Evolutionary conservation across 2,113 vertebrate species (phyloP).

Genomic region (Psilopsiagon aymara): DNA sequence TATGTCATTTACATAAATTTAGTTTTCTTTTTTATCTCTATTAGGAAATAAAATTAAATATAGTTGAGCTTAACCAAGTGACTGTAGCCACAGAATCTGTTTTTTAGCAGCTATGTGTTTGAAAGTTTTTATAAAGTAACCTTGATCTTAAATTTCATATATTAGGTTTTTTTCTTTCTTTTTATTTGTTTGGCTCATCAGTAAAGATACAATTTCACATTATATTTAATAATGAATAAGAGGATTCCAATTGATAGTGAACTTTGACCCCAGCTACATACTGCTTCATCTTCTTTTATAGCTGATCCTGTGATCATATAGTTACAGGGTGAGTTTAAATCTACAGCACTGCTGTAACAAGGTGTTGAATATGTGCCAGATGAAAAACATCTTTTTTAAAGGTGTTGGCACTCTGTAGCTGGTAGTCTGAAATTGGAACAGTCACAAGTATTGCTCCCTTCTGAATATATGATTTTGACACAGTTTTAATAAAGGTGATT

Average conservation of each 20-base stretch:
- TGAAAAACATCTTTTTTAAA: constrained; percentile 20
- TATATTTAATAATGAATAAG: neutral
- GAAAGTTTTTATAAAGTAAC: neutral
- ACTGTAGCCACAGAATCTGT: neutral
- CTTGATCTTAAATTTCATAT: neutral
- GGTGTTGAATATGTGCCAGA: neutral
- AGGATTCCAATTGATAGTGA: neutral
- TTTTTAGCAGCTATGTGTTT: neutral
- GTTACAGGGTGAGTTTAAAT: neutral
- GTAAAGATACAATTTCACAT: neutral
- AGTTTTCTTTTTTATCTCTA: neutral
- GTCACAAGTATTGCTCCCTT: neutral
- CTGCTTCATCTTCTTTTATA: neutral
- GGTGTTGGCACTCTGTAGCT: neutral
- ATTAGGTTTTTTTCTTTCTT: neutral
- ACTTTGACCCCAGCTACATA: neutral
- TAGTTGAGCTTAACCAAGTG: neutral
- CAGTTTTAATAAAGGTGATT: neutral
- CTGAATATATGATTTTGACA: constrained; percentile 5
- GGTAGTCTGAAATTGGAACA: neutral
- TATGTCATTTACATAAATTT: neutral
- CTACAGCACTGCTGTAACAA: neutral
- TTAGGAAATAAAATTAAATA: neutral
- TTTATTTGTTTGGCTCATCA: neutral
- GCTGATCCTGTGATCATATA: neutral